Evolutionary conservation across 1,140 invertebrate species (phyloP).

Genomic region (Dendroctonus valens): DNA sequence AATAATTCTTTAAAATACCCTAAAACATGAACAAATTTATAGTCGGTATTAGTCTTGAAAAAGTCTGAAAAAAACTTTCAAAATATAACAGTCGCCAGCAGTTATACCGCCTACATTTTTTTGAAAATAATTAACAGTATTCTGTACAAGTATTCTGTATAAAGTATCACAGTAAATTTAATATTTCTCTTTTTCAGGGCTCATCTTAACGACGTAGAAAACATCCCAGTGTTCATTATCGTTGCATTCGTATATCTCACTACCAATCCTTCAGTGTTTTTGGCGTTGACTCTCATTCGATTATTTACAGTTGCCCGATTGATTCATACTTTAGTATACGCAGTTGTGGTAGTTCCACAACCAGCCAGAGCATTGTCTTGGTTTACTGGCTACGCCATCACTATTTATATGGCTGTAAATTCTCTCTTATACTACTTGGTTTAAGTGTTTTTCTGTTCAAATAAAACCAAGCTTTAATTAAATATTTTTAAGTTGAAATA

Average conservation of each 20-base stretch:
- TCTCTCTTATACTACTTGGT: slow-evolving; percentile 32
- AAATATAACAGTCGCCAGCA: too few species aligned
- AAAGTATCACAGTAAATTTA: not conserved
- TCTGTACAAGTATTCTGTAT: too few species aligned
- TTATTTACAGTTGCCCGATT: slow-evolving; percentile 59
- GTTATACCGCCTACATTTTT: not conserved
- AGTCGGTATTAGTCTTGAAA: too few species aligned
- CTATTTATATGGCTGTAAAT: slow-evolving; percentile 52
- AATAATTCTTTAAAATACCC: too few species aligned
- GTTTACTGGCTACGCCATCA: slow-evolving; percentile 47
- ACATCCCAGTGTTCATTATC: slow-evolving; percentile 67
- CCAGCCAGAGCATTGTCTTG: slow-evolving; percentile 59
- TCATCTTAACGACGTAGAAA: slow-evolving; percentile 75
- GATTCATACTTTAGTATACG: slow-evolving; percentile 66
- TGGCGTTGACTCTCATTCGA: slow-evolving; percentile 60
- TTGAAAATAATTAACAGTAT: slow-evolving; percentile 9
- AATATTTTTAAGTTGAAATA: too few species aligned
- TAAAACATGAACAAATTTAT: too few species aligned
- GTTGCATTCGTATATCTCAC: slow-evolving; percentile 62
- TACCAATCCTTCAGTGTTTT: slow-evolving; percentile 55
- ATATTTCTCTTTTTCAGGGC: slow-evolving; percentile 54
- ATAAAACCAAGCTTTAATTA: not conserved
- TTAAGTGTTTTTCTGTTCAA: slow-evolving; percentile 4
- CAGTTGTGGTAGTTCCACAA: slow-evolving; percentile 55
- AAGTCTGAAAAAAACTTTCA: too few species aligned